These are phyloP conservation scores for Camponotus vicinus DNA, from an alignment of 1,140 invertebrate species.

Conservation along the genomic window DNA sequence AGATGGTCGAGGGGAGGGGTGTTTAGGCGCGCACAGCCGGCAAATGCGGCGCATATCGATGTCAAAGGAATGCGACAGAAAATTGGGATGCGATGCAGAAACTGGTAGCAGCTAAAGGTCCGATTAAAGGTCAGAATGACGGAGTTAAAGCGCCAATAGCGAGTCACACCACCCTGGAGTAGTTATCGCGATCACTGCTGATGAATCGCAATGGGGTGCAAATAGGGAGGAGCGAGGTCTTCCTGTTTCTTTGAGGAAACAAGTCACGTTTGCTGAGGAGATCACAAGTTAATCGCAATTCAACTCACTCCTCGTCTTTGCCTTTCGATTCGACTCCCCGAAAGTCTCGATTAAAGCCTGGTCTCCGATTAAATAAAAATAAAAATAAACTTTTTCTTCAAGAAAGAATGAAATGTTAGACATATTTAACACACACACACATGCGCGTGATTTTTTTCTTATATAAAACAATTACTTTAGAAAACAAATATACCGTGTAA, in stretches of 20 bases:
- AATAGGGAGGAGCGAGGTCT: neutral
- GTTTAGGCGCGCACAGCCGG: conserved; percentile 30
- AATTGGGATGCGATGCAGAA: neutral
- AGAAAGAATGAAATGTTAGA: neutral
- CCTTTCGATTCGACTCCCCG: too few relatives aligned
- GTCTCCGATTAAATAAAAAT: too few relatives aligned
- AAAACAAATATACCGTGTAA: neutral
- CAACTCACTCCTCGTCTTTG: neutral
- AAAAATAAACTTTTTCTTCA: too few relatives aligned
- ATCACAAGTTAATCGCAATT: neutral
- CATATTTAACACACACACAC: neutral
- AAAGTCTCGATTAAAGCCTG: too few relatives aligned
- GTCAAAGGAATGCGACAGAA: neutral
- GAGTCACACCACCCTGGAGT: neutral
- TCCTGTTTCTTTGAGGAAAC: neutral
- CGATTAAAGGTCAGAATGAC: conserved; percentile 52
- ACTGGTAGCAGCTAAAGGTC: neutral
- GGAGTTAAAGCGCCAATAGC: conserved; percentile 19
- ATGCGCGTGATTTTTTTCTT: neutral
- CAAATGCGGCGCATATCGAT: conserved; percentile 1
- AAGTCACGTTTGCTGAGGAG: neutral
- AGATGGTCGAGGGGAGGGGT: neutral
- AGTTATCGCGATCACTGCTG: neutral
- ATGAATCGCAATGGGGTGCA: conserved; percentile 33
- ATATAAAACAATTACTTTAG: neutral